A percentile compares a stretch with the other conserved stretches of the same genome.
phyloP scores from a whole-genome alignment of 2,113 vertebrate species.

The Eupsittula cactorum region DNA sequence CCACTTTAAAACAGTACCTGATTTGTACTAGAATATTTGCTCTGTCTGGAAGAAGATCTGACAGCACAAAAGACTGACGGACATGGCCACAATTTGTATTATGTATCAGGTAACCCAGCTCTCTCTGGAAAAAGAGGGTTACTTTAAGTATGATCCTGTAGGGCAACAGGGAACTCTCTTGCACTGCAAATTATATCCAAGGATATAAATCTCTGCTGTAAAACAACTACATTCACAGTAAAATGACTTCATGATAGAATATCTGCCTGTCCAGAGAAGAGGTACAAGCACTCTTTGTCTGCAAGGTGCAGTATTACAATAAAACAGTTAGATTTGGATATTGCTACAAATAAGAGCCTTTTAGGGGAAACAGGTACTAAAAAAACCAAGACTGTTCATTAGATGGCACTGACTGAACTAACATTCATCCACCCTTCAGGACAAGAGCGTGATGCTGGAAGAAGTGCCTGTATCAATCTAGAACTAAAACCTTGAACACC shows the following conservation, averaged over 20 bases:
- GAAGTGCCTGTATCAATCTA: not conserved
- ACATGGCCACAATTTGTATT: fast-evolving
- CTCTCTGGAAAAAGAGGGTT: not conserved
- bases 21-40: not conserved
- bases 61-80: fast-evolving
- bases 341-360: not conserved
- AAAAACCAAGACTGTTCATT: not conserved
- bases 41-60: not conserved
- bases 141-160: not conserved
- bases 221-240: not conserved
- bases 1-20: not conserved
- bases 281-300: not conserved
- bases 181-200: not conserved
- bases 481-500: not conserved
- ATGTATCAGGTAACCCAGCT: not conserved
- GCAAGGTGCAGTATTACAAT: not conserved
- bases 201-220: not conserved
- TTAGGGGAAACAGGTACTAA: not conserved
- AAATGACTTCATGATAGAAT: not conserved
- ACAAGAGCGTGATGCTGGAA: not conserved
- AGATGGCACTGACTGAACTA: not conserved
- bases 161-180: not conserved
- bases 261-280: not conserved
- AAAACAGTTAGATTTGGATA: not conserved
- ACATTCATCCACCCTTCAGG: not conserved